These are phyloP conservation scores for Drosophila helvetica DNA, from an alignment of 2,888 invertebrate genomes.

Conservation along the genomic window DNA sequence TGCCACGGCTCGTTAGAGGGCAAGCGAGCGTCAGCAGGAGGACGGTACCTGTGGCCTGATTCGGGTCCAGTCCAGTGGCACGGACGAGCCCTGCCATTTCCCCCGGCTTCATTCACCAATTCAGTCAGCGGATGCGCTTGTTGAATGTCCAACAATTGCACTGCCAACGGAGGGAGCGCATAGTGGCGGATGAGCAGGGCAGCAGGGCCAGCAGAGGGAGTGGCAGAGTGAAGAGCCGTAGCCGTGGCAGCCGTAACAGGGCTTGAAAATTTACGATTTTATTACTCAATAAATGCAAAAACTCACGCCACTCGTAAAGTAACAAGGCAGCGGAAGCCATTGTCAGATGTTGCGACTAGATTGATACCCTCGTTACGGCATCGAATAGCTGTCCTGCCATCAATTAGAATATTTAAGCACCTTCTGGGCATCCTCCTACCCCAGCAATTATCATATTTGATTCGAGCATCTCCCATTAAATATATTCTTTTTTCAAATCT, in stretches of 20 bases:
- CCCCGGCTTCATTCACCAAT: slow-evolving; percentile 1
- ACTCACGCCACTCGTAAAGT: slow-evolving; percentile 66
- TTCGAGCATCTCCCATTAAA: too few species aligned
- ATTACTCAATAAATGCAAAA: slow-evolving; percentile 79
- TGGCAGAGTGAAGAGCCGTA: not conserved
- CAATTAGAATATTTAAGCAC: too few species aligned
- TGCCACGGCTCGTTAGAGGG: slow-evolving; percentile 66
- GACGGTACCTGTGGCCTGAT: slow-evolving; percentile 33
- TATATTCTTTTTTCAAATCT: too few species aligned
- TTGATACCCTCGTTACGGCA: not conserved
- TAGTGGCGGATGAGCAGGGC: too few species aligned
- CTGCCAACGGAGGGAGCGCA: slow-evolving; percentile 38
- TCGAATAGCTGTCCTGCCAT: too few species aligned
- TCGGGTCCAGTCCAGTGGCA: slow-evolving; percentile 1
- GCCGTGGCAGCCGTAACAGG: slow-evolving; percentile 65
- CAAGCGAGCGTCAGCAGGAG: slow-evolving; percentile 38
- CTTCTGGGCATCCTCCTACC: too few species aligned
- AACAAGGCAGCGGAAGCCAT: slow-evolving; percentile 23
- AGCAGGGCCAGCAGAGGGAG: not conserved
- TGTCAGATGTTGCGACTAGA: not conserved
- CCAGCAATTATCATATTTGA: too few species aligned
- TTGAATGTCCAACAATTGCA: slow-evolving; percentile 70
- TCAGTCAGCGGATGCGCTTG: slow-evolving; percentile 50
- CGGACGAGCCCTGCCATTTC: not conserved
- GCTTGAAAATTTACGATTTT: slow-evolving; percentile 75